Evolutionary conservation across 2,888 invertebrate species (phyloP).

Genomic region (Nemotelus nigrinus): DNA sequence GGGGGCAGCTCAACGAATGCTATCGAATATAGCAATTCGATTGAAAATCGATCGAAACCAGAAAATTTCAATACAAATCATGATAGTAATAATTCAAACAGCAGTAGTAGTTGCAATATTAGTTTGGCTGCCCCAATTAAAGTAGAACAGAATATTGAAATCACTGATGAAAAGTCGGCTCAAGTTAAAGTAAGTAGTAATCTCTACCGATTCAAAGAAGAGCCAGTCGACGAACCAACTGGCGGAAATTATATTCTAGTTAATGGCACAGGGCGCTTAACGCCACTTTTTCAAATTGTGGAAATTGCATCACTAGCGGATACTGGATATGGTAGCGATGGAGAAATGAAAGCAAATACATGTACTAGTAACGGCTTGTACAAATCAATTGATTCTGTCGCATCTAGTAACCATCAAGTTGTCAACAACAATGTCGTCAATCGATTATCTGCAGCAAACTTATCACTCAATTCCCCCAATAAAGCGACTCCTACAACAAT

Average conservation of each 20-base stretch:
- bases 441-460: neutral
- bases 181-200: neutral
- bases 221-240: neutral
- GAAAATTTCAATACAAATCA: constrained; percentile 2
- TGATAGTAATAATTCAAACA: constrained; percentile 6
- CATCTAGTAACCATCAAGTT: neutral
- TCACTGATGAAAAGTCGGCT: neutral
- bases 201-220: neutral
- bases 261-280: constrained; percentile 29
- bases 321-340: constrained; percentile 36
- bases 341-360: constrained; percentile 12
- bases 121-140: neutral
- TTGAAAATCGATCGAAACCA: constrained; percentile 11
- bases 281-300: constrained; percentile 27
- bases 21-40: constrained; percentile 3
- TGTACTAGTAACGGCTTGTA: neutral
- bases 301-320: constrained; percentile 16
- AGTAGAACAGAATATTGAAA: neutral
- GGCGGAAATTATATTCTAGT: constrained; percentile 26
- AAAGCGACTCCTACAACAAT: neutral
- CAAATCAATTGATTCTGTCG: neutral
- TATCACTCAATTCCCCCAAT: constrained; percentile 12
- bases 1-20: neutral
- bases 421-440: neutral
- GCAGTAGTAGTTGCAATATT: constrained; percentile 12